Evolutionary conservation across 2,113 vertebrate species (phyloP), one percentile per base, ranked within the genome.

Genomic region (Sapajus apella): DNA sequence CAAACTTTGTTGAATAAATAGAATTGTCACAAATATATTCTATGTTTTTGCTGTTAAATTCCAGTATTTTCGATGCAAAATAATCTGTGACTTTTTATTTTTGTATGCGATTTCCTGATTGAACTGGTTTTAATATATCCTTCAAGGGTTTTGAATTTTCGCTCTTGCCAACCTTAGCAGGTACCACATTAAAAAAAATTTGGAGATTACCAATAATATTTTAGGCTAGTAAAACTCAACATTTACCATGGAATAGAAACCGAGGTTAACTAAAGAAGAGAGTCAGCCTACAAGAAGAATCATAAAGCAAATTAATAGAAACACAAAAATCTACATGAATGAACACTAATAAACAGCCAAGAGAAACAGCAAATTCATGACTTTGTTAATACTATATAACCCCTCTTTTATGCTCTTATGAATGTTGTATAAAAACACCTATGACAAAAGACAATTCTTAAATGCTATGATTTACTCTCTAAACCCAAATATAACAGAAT

Each of bases 11-110:
- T 92, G 56, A 93, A 85, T 85, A 90, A 87, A 77, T 32, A 73
- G 55, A 30, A 93, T 5, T 73, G 30, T 47, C 40, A 75, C 2
- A 87, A 94, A 73, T 17, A 87, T 43, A 18, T 6, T 95, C 79
- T 61, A 68, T 6, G 86, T 6, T 77, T 87, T 79, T 58, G 68
- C n/a, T 61, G 8, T 30, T 61, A 58, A 77, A 25, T 52, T 87
- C 21, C 21, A 77, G 50, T 64, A 94, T 55, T 93, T 92, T 96
- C 27, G 90, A 64, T 87, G 40, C 11, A 87, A 94, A 92, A 90
- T 35, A 88, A 76, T 13, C 30, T 58, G 66, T 21, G 14, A 75
- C 32, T 37, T 76, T 80, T 68, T 40, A 75, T 91, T 82, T 80
- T 81, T 52, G 27, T 75, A 32, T 68, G 77, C 75, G 61, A 79